phyloP scores from a whole-genome alignment of 2,797 vertebrate species.

The Karalla daura region DNA sequence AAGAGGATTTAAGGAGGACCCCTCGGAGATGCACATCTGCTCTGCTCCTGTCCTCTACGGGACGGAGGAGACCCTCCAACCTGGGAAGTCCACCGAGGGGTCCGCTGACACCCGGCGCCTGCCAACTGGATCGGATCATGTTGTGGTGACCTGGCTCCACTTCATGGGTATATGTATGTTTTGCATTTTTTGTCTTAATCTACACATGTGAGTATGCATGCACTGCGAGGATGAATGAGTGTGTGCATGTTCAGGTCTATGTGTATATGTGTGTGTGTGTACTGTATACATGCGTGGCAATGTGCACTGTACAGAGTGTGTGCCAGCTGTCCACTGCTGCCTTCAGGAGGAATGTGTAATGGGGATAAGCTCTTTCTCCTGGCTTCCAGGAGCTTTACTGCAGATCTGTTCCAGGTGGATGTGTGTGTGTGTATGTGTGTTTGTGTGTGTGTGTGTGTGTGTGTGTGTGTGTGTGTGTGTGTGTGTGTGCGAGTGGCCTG shows the following conservation, averaged over 20 bases:
- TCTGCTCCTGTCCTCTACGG: constrained; percentile 54
- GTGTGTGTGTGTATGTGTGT: constrained; percentile 22
- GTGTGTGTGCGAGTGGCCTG: too few species aligned
- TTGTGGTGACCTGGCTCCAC: constrained; percentile 15
- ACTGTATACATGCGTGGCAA: constrained; percentile 4
- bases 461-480: constrained; percentile 4
- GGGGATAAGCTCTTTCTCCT: constrained; percentile 74
- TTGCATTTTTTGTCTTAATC: constrained; percentile 12
- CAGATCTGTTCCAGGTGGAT: constrained; percentile 75
- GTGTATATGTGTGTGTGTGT: constrained; percentile 18
- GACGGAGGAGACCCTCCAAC: constrained; percentile 41
- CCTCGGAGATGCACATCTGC: constrained; percentile 73
- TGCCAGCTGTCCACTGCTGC: constrained; percentile 74
- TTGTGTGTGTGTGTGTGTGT: constrained; percentile 8
- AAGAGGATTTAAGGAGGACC: constrained; percentile 76
- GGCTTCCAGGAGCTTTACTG: constrained; percentile 64
- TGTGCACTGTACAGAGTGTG: constrained; percentile 42
- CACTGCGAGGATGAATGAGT: constrained; percentile 21
- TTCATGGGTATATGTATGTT: neutral
- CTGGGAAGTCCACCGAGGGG: constrained; percentile 20
- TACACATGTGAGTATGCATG: constrained; percentile 33
- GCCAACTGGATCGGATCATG: constrained; percentile 46
- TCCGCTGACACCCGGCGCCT: constrained; percentile 32
- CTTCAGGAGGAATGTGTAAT: constrained; percentile 74
- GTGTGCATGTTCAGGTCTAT: constrained; percentile 18